phyloP scores from a whole-genome alignment of 1,140 invertebrate genomes.

The Pogonus chalceus region DNA sequence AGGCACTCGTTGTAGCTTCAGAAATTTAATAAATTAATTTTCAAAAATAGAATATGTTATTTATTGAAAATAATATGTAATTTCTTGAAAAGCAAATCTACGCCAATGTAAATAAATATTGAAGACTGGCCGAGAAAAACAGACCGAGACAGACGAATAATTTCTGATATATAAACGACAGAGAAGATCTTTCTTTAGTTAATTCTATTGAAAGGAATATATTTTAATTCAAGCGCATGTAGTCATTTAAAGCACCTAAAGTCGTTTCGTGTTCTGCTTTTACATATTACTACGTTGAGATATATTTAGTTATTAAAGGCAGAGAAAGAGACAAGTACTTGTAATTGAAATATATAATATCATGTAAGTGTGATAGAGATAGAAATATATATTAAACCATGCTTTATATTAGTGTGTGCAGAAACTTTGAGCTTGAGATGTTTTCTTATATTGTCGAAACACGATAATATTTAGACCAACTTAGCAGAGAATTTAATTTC shows the following conservation, averaged over 20 bases:
- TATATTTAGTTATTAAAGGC: background rate
- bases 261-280: no score
- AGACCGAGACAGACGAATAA: background rate
- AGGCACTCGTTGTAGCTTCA: no score
- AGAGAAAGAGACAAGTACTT: background rate
- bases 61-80: no score
- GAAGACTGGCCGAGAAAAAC: no score
- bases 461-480: background rate
- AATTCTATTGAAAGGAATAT: background rate
- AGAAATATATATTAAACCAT: background rate
- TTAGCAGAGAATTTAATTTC: background rate
- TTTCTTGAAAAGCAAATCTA: no score
- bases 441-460: background rate
- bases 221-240: slow-evolving; percentile 1
- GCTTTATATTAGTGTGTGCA: background rate
- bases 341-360: no score
- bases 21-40: no score
- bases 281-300: background rate
- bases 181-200: background rate
- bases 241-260: background rate
- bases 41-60: no score
- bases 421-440: background rate
- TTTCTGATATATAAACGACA: no score
- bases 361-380: no score
- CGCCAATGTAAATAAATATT: no score